Percentiles rank a stretch among this genome's conserved stretches.
Conservation (phyloP, 2,888 invertebrate genomes). For the Dorcus parallelipipedus region DNA sequence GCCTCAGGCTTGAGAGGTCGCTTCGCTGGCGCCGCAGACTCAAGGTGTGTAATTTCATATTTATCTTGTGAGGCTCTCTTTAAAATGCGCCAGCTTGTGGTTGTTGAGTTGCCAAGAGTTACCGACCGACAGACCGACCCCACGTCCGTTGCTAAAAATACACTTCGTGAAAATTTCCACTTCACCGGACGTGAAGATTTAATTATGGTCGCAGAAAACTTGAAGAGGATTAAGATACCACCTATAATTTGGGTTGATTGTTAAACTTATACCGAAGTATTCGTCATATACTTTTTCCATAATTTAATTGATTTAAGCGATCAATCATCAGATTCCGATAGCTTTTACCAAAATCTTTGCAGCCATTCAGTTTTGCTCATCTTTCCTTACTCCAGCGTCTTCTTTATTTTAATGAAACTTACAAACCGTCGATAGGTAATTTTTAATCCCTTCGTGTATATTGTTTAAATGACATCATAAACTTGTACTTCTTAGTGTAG, state of each 20-base stretch:
- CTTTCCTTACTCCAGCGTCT: too few relatives aligned
- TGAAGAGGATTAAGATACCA: conserved; percentile 1
- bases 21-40: conserved; percentile 26
- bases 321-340: too few relatives aligned
- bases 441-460: too few relatives aligned
- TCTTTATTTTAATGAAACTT: too few relatives aligned
- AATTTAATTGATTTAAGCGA: too few relatives aligned
- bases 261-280: background rate
- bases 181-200: background rate
- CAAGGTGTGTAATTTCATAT: conserved; percentile 30
- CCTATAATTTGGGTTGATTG: background rate
- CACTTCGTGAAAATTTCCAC: conserved; percentile 1
- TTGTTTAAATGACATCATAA: too few relatives aligned
- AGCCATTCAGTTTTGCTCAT: too few relatives aligned
- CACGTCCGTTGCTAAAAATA: background rate
- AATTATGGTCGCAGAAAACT: background rate
- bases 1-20: conserved; percentile 27
- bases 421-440: too few relatives aligned
- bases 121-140: background rate
- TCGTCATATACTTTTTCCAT: too few relatives aligned
- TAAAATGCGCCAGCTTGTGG: conserved; percentile 1
- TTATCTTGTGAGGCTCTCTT: conserved; percentile 7
- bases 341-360: too few relatives aligned
- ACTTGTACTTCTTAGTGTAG: too few relatives aligned
- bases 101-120: conserved; percentile 2